phyloP scores from a whole-genome alignment of 2,888 invertebrate species.

The Therioaphis trifolii region DNA sequence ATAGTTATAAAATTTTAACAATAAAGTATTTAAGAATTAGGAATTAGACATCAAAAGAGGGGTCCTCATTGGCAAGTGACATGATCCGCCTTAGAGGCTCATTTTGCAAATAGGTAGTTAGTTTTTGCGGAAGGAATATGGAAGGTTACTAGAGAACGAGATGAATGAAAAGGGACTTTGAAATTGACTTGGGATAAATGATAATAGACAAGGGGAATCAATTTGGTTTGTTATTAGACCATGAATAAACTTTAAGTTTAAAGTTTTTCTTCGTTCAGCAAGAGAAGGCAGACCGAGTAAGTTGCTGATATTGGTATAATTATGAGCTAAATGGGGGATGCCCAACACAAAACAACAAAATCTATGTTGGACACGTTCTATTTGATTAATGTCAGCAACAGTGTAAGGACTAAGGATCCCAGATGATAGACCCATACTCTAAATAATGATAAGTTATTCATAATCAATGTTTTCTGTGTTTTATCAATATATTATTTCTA shows the following conservation, averaged over 20 bases:
- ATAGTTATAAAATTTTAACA: too few species aligned
- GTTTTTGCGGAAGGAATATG: not conserved
- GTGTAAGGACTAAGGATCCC: not conserved
- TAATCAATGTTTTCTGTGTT: too few species aligned
- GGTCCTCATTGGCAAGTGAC: too few species aligned
- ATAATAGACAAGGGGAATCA: not conserved
- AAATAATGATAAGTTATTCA: too few species aligned
- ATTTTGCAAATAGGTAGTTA: not conserved
- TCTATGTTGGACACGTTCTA: not conserved
- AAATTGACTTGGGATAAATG: slow-evolving; percentile 6
- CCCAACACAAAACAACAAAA: not conserved
- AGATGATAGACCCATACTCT: not conserved
- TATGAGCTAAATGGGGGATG: not conserved
- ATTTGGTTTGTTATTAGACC: slow-evolving; percentile 1
- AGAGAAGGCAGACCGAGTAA: not conserved
- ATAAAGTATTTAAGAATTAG: too few species aligned
- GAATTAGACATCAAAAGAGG: too few species aligned
- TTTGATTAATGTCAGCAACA: not conserved
- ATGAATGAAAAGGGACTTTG: not conserved
- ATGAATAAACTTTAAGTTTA: not conserved
- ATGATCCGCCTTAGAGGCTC: not conserved
- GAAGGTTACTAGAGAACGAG: not conserved
- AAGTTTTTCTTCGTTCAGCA: not conserved
- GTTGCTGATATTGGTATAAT: not conserved
- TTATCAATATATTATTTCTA: too few species aligned